Base-by-base conservation (phyloP, 2,113 vertebrate species). In the Datnioides undecimradiatus region DNA sequence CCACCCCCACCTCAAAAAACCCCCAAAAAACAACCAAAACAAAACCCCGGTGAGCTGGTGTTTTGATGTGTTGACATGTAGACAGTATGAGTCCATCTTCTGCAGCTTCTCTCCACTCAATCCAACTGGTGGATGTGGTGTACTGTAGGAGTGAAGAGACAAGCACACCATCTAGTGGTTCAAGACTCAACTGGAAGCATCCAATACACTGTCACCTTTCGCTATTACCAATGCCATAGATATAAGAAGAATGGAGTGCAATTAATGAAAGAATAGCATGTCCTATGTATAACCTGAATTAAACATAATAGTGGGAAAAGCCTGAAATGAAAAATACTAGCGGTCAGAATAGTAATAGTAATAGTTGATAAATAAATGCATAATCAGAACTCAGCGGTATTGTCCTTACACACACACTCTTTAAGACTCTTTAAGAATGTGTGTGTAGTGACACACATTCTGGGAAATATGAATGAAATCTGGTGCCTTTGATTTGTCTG, bases 121-220 rank as follows among this genome's bases (percentile, higher is more conserved):
- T 71, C 68, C 67, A 73, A 80, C 75, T 85, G 68, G 45, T 65
- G 45, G 67, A 65, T 74, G 34, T 33, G 23, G 17, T 49, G 59
- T 38, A 48, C 4, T 36, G 17, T 46, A 27, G 57, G 33, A 58
- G 77, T 62, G 59, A 85, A 91, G 88, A 84, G 84, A 85, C 90
- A 84, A 88, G 82, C 60, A 79, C 88, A 82, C 93, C 93, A 93
- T 91, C 93, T 94, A 94, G 93, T 93, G 93, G 93, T 68, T 63
- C 8, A 34, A 63, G 33, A 71, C 58, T 71, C 62, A 72, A 79
- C 58, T 80, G 60, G 41, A 71, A 27, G n/a, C 59, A 74, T 66
- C 58, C 43, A 68, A 6, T 66, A 41, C 8, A 34, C 17, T 60
- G 9, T 29, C 23, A 16, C 16, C 13, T 11, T 58, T 40, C 16